A percentile compares a stretch with the other conserved stretches of the same genome.
These are phyloP conservation scores for Sphyrna mokarran DNA, from an alignment of 2,113 vertebrate species.

Conservation along the genomic window DNA sequence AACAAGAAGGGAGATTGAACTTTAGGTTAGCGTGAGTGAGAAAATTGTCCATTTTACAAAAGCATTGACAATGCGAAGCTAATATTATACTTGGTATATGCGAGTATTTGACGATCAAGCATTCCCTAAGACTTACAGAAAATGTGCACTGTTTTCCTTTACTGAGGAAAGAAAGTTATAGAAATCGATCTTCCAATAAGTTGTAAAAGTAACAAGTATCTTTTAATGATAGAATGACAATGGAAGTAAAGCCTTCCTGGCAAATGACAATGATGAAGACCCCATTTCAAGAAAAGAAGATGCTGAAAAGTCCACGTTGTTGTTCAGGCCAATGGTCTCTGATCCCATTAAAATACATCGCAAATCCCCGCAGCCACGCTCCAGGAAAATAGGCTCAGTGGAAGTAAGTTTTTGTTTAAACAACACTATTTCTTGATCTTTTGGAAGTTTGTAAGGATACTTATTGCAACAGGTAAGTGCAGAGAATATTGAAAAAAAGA, in stretches of 20 bases:
- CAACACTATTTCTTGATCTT: neutral
- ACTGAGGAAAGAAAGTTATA: neutral
- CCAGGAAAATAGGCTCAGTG: slow-evolving; percentile 72
- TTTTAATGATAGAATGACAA: slow-evolving; percentile 65
- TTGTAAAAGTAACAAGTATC: neutral
- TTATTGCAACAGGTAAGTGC: neutral
- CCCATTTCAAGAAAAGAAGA: slow-evolving; percentile 65
- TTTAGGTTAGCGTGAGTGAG: neutral
- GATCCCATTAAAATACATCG: slow-evolving; percentile 84
- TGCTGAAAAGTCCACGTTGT: slow-evolving; percentile 65
- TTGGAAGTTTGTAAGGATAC: neutral
- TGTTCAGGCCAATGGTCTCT: slow-evolving; percentile 79
- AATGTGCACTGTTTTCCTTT: neutral
- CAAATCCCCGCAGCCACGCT: slow-evolving; percentile 74
- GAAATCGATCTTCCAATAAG: neutral
- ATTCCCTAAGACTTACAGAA: neutral
- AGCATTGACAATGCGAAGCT: neutral
- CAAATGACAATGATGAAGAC: slow-evolving; percentile 71
- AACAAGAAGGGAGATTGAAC: neutral
- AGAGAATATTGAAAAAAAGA: neutral
- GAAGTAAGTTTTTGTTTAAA: slow-evolving; percentile 65
- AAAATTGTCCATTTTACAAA: neutral
- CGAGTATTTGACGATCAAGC: neutral
- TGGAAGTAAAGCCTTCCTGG: slow-evolving; percentile 56
- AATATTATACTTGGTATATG: neutral